Conservation (phyloP, 1,140 invertebrate species). For the Lamellibrachia luymesi region DNA sequence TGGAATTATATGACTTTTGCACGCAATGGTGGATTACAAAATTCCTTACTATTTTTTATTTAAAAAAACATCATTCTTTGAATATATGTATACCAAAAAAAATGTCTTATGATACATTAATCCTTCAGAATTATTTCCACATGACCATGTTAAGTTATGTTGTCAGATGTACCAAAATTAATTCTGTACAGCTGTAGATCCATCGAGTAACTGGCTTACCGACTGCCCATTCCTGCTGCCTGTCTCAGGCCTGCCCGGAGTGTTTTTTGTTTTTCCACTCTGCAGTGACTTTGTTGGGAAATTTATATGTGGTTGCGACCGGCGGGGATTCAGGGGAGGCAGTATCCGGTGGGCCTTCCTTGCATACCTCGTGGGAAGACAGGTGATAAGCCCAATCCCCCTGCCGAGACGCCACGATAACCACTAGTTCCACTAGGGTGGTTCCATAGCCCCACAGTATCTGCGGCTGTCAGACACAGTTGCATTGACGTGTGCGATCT, state of each 20-base stretch:
- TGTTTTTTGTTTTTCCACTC: not conserved
- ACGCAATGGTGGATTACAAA: not conserved
- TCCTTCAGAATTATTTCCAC: not conserved
- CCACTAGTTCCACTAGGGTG: not conserved
- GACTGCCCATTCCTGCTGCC: not conserved
- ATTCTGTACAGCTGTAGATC: not conserved
- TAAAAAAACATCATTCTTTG: not conserved
- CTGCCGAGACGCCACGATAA: not conserved
- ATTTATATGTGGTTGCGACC: not conserved
- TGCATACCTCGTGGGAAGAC: not conserved
- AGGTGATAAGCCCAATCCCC: too few species aligned
- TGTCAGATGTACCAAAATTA: not conserved
- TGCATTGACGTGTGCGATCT: not conserved
- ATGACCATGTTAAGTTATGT: not conserved
- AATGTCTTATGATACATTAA: not conserved
- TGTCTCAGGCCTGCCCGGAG: not conserved
- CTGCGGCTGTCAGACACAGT: not conserved
- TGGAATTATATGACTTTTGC: not conserved
- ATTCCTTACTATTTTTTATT: too few species aligned
- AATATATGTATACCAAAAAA: not conserved
- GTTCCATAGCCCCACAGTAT: not conserved
- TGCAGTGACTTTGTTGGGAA: not conserved
- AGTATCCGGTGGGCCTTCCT: not conserved
- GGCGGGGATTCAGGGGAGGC: not conserved
- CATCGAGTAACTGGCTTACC: not conserved